Base-by-base conservation (phyloP, 2,113 vertebrate species). In the Colinus virginianus region DNA sequence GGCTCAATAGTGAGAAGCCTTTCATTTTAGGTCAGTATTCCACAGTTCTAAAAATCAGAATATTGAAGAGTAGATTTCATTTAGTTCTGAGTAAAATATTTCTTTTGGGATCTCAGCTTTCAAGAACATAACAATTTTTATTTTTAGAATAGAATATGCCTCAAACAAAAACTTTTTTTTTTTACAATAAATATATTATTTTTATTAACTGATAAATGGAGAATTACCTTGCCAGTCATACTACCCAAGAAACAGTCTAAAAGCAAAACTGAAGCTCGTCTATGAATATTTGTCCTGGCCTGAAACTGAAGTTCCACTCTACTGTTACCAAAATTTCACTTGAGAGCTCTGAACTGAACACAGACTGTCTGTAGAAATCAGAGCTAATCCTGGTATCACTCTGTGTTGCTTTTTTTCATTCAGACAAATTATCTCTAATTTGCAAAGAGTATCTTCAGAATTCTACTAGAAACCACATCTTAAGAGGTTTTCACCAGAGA, bases 141-240 rank as follows among this genome's bases (percentile, higher is more conserved):
- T 72, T 38, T 59, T n/a, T 30, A 6, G 3, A 84, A 59, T 61
- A 12, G 1, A 74, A 6, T 3, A 16, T 16, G 4, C 66, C 30
- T 84, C 1, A 26, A 22, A 80, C 56, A 49, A 45, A 32, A 67
- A 40, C 51, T 82, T 46, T 58, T 62, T 46, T 30, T 19, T 88
- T 78, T 86, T 23, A 76, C 28, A 75, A 78, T 62, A 84, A 93
- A 81, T 88, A 64, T 32, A 69, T 25, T 70, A 25, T 38, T 88
- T 92, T 66, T 5, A 1, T 45, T 77, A 74, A 43, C 66, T 46
- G 25, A 67, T 40, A 20, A 56, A 53, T 70, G 75, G 26, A 88
- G 25, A 59, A 28, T 77, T 34, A 77, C 55, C 34, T 23, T 90
- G 70, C 42, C 81, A 79, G 48, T 23, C 69, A 59, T 13, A 12